A percentile compares a stretch with the other conserved stretches of the same genome.
These are phyloP conservation scores for Aramus guarauna DNA, from an alignment of 2,113 vertebrate genomes.

Conservation along the genomic window DNA sequence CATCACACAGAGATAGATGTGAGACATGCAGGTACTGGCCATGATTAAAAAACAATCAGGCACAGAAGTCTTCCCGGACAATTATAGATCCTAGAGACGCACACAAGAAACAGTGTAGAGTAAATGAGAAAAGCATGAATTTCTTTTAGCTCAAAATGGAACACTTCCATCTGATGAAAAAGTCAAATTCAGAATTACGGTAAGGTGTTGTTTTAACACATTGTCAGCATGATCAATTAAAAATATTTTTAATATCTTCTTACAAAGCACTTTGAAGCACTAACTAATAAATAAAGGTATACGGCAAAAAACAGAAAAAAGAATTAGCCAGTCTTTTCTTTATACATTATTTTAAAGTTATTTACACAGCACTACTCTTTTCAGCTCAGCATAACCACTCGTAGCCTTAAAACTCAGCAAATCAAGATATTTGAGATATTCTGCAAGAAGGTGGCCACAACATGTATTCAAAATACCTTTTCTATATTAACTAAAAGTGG, in stretches of 20 bases:
- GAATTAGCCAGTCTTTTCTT: background rate
- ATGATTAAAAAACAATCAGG: background rate
- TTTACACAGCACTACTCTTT: background rate
- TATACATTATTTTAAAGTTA: background rate
- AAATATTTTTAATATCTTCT: background rate
- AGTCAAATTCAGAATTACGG: background rate
- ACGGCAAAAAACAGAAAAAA: background rate
- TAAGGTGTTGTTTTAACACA: background rate
- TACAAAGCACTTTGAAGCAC: background rate
- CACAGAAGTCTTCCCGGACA: background rate
- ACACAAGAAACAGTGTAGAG: rapidly evolving
- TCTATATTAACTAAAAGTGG: background rate
- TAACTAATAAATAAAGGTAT: background rate
- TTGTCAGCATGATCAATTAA: background rate
- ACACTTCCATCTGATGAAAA: background rate
- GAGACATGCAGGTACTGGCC: background rate
- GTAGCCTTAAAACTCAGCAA: background rate
- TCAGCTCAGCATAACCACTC: background rate
- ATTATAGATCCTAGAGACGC: background rate
- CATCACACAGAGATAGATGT: background rate
- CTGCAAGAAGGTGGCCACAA: background rate
- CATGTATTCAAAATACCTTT: background rate
- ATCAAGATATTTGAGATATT: background rate
- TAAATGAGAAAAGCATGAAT: background rate
- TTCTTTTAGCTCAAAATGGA: background rate